These are phyloP conservation scores for Graptemys geographica DNA, from an alignment of 2,797 vertebrate genomes.

Conservation along the genomic window DNA sequence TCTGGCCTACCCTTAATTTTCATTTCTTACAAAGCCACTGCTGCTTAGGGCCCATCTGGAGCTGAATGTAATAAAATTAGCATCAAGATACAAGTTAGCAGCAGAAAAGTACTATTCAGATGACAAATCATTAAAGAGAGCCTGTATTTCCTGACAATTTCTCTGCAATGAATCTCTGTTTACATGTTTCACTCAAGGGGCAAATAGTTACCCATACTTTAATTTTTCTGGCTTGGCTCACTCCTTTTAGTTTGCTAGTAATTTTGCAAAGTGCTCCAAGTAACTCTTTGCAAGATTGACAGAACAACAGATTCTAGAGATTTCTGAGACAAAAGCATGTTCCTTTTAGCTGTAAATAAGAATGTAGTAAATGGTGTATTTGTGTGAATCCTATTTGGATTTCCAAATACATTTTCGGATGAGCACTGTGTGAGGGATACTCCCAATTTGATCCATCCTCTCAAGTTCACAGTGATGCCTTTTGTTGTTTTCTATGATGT, in stretches of 20 bases:
- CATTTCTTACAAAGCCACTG: not conserved
- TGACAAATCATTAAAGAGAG: not conserved
- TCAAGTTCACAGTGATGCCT: slow-evolving; percentile 1
- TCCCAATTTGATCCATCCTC: not conserved
- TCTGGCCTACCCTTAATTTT: not conserved
- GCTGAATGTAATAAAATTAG: slow-evolving; percentile 1
- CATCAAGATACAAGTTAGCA: not conserved
- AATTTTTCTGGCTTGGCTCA: not conserved
- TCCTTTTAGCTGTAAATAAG: slow-evolving; percentile 37
- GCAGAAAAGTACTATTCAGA: not conserved
- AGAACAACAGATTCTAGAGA: slow-evolving; percentile 1
- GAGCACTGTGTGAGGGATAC: not conserved
- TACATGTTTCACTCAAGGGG: not conserved
- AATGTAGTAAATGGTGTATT: not conserved
- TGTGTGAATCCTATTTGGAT: not conserved
- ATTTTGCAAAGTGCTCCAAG: not conserved
- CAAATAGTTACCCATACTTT: slow-evolving; percentile 9
- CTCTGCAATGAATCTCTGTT: slow-evolving; percentile 32
- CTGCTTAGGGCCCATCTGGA: not conserved
- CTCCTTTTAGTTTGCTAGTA: not conserved
- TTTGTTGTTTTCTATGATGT: not conserved
- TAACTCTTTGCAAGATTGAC: not conserved
- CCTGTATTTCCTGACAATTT: slow-evolving; percentile 4
- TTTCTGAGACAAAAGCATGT: not conserved
- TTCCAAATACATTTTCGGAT: not conserved